These are phyloP conservation scores for Motacilla tschutschensis DNA, from an alignment of 2,113 vertebrate species.

Conservation along the genomic window DNA sequence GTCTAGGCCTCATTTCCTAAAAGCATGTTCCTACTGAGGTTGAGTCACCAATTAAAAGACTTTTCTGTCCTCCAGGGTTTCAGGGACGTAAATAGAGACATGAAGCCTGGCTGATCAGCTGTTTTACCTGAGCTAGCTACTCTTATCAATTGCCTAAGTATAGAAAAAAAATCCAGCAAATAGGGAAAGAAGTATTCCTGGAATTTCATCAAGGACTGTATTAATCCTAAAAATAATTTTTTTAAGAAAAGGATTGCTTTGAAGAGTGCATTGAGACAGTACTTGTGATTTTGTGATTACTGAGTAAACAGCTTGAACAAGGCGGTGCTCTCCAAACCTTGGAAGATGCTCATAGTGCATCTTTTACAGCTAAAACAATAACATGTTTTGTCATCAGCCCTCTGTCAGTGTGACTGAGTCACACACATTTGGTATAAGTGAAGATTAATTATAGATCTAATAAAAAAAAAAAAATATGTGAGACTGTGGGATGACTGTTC, in stretches of 20 bases:
- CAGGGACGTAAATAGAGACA: constrained; percentile 47
- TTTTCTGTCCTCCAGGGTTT: constrained; percentile 62
- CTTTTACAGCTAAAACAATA: constrained; percentile 42
- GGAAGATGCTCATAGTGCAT: constrained; percentile 4
- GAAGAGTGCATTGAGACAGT: neutral
- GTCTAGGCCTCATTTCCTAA: constrained; percentile 73
- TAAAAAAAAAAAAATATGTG: constrained; percentile 10
- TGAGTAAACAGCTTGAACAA: constrained; percentile 27
- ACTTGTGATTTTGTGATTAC: constrained; percentile 13
- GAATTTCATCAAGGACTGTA: neutral
- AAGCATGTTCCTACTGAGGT: constrained; percentile 63
- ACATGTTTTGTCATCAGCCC: constrained; percentile 49
- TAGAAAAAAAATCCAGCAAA: neutral
- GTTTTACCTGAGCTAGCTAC: constrained; percentile 46
- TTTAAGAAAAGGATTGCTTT: neutral
- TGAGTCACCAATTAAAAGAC: constrained; percentile 72
- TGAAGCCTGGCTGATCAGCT: constrained; percentile 49
- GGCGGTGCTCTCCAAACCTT: constrained; percentile 2
- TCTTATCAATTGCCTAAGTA: constrained; percentile 11
- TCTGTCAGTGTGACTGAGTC: constrained; percentile 52
- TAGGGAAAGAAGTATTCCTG: neutral
- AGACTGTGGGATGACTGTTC: constrained; percentile 39
- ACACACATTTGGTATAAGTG: constrained; percentile 31
- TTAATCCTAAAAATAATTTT: neutral
- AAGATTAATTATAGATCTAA: constrained; percentile 48